phyloP scores from a whole-genome alignment of 1,140 invertebrate species.

The Riptortus pedestris region DNA sequence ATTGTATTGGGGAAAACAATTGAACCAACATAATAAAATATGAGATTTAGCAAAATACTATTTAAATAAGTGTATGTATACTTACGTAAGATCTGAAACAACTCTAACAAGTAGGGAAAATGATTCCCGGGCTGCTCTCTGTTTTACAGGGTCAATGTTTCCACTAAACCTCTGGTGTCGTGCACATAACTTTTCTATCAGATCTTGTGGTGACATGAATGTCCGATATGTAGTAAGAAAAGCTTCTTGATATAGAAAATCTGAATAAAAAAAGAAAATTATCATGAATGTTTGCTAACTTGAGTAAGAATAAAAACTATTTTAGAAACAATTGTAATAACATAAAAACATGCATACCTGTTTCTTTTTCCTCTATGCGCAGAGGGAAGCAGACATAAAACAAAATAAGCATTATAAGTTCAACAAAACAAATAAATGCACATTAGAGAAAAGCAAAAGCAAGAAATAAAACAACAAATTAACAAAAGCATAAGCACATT shows the following conservation, averaged over 20 bases:
- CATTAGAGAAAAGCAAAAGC: not conserved
- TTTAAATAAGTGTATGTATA: no score
- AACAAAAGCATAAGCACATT: no score
- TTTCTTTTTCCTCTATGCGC: constrained; percentile 44
- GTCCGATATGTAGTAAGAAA: constrained; percentile 94
- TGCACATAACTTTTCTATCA: constrained; percentile 78
- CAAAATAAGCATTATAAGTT: constrained; percentile 22
- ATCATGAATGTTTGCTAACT: constrained; percentile 19
- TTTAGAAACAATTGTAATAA: not conserved
- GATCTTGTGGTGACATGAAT: constrained; percentile 76
- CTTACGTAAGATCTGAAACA: constrained; percentile 87
- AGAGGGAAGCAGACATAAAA: constrained; percentile 28
- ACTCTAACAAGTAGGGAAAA: constrained; percentile 83
- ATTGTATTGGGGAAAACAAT: no score
- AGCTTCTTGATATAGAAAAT: constrained; percentile 90
- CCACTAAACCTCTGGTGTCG: constrained; percentile 75
- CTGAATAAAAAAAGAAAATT: constrained; percentile 42
- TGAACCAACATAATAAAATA: no score
- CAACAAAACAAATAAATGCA: constrained; percentile 24
- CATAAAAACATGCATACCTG: constrained; percentile 37
- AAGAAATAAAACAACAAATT: not conserved
- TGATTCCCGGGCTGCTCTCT: constrained; percentile 72
- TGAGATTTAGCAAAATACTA: no score
- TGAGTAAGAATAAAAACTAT: not conserved
- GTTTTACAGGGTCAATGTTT: constrained; percentile 55